These are phyloP conservation scores for Caenorhabditis sp. DNA, from an alignment of 2,888 invertebrate genomes.

Conservation along the genomic window DNA sequence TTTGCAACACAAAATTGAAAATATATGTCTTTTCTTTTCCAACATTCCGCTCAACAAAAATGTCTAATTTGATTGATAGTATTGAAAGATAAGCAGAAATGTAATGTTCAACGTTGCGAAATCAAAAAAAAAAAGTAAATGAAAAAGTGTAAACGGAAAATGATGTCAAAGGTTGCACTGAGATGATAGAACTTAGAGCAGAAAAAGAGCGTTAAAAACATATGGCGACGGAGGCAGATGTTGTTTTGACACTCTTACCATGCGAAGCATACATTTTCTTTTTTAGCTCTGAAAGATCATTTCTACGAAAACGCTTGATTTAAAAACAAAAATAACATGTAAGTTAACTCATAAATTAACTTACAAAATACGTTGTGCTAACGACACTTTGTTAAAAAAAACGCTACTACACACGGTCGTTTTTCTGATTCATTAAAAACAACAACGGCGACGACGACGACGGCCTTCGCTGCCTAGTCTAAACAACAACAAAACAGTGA, in stretches of 20 bases:
- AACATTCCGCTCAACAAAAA: not conserved
- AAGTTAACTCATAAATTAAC: no score
- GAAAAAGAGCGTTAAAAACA: not conserved
- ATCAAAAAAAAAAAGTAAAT: not conserved
- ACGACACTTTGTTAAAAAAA: not conserved
- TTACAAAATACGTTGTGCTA: no score
- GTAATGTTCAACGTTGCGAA: not conserved
- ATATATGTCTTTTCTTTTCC: not conserved
- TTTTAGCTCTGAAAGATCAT: no score
- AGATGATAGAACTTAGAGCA: not conserved
- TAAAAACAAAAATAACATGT: no score
- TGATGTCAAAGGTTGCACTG: slow-evolving; percentile 2
- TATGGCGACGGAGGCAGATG: not conserved
- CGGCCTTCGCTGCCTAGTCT: no score
- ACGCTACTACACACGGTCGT: not conserved
- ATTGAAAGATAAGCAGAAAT: not conserved
- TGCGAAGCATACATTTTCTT: not conserved
- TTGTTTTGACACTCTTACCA: not conserved
- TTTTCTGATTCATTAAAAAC: not conserved
- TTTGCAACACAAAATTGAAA: not conserved
- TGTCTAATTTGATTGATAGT: not conserved
- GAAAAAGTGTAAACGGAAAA: not conserved
- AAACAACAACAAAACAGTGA: not conserved
- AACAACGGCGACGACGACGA: no score
- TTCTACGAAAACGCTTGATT: no score